phyloP scores from a whole-genome alignment of 2,888 invertebrate species.

The Temnothorax rugatulus region DNA sequence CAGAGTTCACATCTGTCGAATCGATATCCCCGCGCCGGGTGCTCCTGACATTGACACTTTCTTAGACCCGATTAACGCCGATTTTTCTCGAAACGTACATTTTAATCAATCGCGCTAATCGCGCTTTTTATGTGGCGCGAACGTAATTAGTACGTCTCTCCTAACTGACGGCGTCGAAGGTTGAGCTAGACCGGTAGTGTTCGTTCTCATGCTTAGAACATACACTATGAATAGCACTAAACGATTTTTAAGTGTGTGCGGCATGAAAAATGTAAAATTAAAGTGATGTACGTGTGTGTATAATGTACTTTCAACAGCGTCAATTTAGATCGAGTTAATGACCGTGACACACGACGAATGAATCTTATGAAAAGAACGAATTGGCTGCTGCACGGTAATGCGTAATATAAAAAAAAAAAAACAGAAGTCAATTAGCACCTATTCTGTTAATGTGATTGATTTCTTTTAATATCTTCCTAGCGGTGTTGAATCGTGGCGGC shows the following conservation, averaged over 20 bases:
- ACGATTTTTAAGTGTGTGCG: background rate
- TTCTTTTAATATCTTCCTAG: conserved; percentile 24
- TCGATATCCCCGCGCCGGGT: background rate
- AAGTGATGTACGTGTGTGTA: background rate
- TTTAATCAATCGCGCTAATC: conserved; percentile 54
- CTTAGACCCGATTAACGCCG: conserved; percentile 67
- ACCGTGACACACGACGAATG: background rate
- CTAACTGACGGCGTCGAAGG: conserved; percentile 73
- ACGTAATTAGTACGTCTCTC: conserved; percentile 68
- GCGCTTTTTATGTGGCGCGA: conserved; percentile 40
- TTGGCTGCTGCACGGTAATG: background rate
- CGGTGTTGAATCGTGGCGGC: conserved; percentile 7
- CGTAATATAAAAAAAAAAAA: background rate
- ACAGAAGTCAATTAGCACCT: background rate
- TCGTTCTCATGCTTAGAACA: conserved; percentile 17
- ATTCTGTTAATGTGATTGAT: conserved; percentile 18
- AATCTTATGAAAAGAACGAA: background rate
- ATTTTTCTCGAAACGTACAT: conserved; percentile 43
- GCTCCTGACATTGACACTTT: conserved; percentile 62
- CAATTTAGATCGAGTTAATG: conserved; percentile 19
- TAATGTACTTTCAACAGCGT: background rate
- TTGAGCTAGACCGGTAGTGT: conserved; percentile 48
- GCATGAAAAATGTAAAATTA: conserved; percentile 21
- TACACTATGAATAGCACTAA: background rate
- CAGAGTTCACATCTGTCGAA: background rate